Percentiles rank a stretch among this genome's conserved stretches.
These are phyloP conservation scores for Hemichromis elongatus DNA, from an alignment of 2,113 vertebrate species.

Conservation along the genomic window DNA sequence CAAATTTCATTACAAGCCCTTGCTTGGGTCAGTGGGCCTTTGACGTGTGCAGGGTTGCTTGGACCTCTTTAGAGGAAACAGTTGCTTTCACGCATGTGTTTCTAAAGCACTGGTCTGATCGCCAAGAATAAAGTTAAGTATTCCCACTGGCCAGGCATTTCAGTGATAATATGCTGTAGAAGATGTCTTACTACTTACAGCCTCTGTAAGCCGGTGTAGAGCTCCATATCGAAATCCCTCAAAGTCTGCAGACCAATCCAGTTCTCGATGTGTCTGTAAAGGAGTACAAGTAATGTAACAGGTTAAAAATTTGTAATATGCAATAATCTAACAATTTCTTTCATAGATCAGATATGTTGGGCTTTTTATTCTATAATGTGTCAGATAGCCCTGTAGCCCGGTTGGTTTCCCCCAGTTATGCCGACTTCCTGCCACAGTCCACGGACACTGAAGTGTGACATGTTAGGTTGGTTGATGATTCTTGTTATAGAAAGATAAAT, in stretches of 20 bases:
- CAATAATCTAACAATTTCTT: neutral
- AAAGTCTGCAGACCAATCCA: constrained; percentile 86
- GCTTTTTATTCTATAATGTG: neutral
- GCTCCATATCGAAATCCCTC: constrained; percentile 86
- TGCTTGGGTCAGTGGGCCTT: neutral
- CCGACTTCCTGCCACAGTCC: neutral
- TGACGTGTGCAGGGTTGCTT: neutral
- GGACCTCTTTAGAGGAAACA: neutral
- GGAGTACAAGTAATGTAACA: neutral
- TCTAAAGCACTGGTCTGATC: neutral
- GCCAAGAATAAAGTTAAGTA: neutral
- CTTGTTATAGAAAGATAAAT: neutral
- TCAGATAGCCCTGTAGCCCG: no score
- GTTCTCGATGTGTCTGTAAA: constrained; percentile 90
- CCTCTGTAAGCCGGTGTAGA: constrained; percentile 90
- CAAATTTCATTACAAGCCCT: neutral
- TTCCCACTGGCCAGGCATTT: neutral
- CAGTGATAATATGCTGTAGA: neutral
- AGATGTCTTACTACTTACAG: constrained; percentile 79
- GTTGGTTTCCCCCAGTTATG: neutral
- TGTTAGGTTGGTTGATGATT: neutral
- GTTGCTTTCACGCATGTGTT: neutral
- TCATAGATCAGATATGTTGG: neutral
- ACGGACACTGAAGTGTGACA: neutral
- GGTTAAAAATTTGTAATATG: neutral